A percentile compares a stretch with the other conserved stretches of the same genome.
Evolutionary conservation across 1,140 invertebrate genomes (phyloP).

Genomic region (Phymastichus coffea): DNA sequence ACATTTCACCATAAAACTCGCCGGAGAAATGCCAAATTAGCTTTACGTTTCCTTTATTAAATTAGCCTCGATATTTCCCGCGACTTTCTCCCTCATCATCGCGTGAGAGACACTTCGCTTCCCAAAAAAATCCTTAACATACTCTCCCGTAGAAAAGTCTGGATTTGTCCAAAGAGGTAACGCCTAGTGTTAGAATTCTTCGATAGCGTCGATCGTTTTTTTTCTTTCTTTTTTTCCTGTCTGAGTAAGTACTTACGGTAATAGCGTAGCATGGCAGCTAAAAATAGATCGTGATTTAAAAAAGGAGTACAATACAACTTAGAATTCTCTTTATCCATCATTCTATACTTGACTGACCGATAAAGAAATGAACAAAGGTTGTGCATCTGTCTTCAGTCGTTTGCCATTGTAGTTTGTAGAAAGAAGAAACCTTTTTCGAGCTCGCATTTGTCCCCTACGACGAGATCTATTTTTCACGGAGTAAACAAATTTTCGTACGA

Average conservation of each 20-base stretch:
- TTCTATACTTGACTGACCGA: slow-evolving; percentile 2
- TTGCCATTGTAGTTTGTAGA: background rate
- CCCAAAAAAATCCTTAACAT: no score
- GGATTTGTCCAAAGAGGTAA: no score
- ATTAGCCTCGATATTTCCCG: background rate
- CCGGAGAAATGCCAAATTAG: background rate
- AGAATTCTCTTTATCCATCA: background rate
- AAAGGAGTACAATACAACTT: slow-evolving; percentile 11
- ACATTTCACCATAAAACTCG: background rate
- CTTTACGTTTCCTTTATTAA: background rate
- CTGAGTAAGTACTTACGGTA: slow-evolving; percentile 11
- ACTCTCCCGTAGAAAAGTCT: no score
- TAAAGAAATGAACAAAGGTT: no score
- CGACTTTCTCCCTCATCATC: background rate
- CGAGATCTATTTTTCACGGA: slow-evolving; percentile 8
- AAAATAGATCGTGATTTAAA: background rate
- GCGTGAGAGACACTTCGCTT: no score
- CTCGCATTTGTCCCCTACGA: background rate
- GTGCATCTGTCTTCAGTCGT: slow-evolving; percentile 6
- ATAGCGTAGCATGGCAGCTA: slow-evolving; percentile 7
- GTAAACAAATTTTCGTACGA: background rate
- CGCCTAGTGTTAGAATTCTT: no score
- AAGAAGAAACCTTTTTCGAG: background rate
- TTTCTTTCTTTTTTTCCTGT: no score
- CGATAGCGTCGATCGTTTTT: slow-evolving; percentile 12